Conservation (phyloP, 1,140 invertebrate species). For the Nasonia giraulti region DNA sequence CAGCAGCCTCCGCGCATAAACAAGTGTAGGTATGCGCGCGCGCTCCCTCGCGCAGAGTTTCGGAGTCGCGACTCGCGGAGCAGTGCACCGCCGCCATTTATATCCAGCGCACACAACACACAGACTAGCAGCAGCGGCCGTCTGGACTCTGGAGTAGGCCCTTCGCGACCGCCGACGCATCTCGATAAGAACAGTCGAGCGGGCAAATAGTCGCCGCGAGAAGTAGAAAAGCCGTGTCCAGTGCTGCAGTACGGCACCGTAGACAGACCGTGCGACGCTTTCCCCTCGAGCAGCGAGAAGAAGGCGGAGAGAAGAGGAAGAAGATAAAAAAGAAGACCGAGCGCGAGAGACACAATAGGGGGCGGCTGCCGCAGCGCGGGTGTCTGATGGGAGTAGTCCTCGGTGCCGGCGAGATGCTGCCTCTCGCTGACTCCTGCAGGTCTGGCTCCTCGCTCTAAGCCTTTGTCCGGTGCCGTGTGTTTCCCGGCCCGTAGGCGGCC, state of each 20-base stretch:
- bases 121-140: neutral
- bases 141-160: neutral
- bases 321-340: neutral
- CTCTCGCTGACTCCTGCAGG: neutral
- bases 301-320: neutral
- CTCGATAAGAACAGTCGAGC: neutral
- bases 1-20: neutral
- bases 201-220: neutral
- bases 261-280: neutral
- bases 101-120: conserved; percentile 11
- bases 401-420: neutral
- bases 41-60: neutral
- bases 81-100: conserved; percentile 43
- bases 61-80: neutral
- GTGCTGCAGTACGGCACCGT: neutral
- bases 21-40: conserved; percentile 16
- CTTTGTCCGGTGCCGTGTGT: too few relatives aligned
- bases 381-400: neutral
- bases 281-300: neutral
- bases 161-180: neutral
- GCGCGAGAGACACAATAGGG: neutral
- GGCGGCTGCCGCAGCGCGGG: neutral
- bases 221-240: neutral
- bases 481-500: too few relatives aligned
- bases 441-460: neutral